A percentile compares a stretch with the other conserved stretches of the same genome.
Evolutionary conservation across 2,888 invertebrate species (phyloP).

Genomic region (Diarsia mendica): DNA sequence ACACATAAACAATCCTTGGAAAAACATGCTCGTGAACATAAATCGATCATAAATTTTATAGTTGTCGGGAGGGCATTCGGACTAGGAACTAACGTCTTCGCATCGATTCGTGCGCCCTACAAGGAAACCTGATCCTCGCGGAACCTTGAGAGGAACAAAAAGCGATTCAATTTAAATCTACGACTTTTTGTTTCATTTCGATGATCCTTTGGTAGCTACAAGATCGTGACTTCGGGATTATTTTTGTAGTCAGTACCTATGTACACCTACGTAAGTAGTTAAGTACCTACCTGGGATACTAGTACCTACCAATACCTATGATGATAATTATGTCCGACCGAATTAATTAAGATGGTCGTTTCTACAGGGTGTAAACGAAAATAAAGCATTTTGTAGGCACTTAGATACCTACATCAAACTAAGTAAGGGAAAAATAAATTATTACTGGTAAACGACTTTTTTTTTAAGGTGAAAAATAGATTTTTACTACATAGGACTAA

Average conservation of each 20-base stretch:
- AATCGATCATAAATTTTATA: conserved; percentile 42
- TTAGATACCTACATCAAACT: no score
- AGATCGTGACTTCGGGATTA: conserved; percentile 66
- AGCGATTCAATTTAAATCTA: conserved; percentile 74
- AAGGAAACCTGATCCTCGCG: conserved; percentile 79
- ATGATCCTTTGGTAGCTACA: conserved; percentile 63
- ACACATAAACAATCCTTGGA: conserved; percentile 11
- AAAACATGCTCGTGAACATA: conserved; percentile 10
- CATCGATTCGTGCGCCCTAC: conserved; percentile 70
- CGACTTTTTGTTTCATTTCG: conserved; percentile 71
- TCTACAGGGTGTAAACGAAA: no score
- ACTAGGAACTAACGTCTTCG: conserved; percentile 58
- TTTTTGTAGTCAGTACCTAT: conserved; percentile 2
- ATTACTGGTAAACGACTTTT: no score
- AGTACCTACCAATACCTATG: background rate
- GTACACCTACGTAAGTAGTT: background rate
- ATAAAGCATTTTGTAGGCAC: no score
- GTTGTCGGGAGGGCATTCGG: conserved; percentile 25
- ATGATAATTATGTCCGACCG: background rate
- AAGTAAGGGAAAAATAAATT: no score
- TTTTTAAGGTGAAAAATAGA: no score
- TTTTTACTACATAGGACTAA: no score
- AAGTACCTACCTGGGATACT: background rate
- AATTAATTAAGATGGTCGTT: background rate
- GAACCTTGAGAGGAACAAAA: conserved; percentile 79